Conservation (phyloP, 2,113 vertebrate genomes). For the Catharus minimus region DNA sequence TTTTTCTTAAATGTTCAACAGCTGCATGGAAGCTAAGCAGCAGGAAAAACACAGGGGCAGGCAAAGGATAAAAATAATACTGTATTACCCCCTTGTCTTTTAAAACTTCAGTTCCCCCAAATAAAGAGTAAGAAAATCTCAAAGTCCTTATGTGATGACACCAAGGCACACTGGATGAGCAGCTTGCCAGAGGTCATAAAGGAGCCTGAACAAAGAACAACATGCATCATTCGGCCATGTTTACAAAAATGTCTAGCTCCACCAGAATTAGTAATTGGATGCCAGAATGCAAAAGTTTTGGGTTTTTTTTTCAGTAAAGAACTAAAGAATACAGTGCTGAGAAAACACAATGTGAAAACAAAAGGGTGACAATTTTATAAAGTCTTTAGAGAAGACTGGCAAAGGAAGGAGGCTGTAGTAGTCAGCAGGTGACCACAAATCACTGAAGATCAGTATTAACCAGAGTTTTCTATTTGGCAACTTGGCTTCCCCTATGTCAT, state of each 20-base stretch:
- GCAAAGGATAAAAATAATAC: slow-evolving; percentile 24
- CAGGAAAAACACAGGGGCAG: slow-evolving; percentile 10
- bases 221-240: neutral
- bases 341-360: neutral
- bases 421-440: neutral
- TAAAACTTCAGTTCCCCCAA: neutral
- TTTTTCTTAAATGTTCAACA: slow-evolving; percentile 62
- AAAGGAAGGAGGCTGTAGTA: neutral
- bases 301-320: neutral
- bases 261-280: slow-evolving; percentile 3
- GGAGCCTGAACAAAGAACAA: neutral
- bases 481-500: neutral
- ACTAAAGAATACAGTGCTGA: neutral
- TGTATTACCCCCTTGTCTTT: slow-evolving; percentile 8
- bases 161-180: neutral
- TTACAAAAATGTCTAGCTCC: slow-evolving; percentile 27
- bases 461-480: neutral
- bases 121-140: neutral
- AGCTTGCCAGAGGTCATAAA: neutral
- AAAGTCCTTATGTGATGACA: slow-evolving; percentile 7
- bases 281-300: neutral
- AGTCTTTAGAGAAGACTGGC: neutral
- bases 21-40: slow-evolving; percentile 47
- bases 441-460: neutral
- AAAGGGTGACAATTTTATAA: neutral